These are phyloP conservation scores for Platanista minor DNA, from an alignment of 2,113 vertebrate species.

Conservation along the genomic window DNA sequence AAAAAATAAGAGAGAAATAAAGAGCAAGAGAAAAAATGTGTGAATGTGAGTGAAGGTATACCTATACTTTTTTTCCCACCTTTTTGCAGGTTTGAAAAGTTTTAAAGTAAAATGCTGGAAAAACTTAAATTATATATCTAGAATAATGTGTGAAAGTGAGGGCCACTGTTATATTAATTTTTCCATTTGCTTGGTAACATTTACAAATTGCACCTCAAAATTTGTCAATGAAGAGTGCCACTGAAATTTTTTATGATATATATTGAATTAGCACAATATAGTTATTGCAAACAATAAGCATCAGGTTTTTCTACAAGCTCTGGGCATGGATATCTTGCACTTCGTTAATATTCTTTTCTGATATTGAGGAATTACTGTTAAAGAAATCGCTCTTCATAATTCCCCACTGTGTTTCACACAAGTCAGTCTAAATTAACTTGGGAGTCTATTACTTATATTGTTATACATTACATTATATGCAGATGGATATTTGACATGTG, in stretches of 20 bases:
- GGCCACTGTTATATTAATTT: neutral
- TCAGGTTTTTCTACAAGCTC: neutral
- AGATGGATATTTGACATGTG: neutral
- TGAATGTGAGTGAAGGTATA: neutral
- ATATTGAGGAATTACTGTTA: neutral
- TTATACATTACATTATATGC: neutral
- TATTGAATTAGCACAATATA: neutral
- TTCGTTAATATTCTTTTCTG: neutral
- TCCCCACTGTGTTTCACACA: neutral
- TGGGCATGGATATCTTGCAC: neutral
- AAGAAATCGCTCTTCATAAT: neutral
- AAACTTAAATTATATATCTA: neutral
- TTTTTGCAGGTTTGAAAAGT: neutral
- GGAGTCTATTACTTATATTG: neutral
- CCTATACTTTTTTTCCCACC: neutral
- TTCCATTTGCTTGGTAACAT: neutral
- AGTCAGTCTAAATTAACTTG: neutral
- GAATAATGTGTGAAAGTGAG: neutral
- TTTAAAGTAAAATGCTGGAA: neutral
- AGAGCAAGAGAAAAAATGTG: neutral
- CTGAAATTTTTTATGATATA: neutral
- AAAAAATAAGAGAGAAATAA: neutral
- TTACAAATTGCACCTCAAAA: neutral
- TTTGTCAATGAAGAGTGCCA: neutral
- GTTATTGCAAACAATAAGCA: neutral